Percentiles rank a stretch among this genome's conserved stretches.
phyloP scores from a whole-genome alignment of 2,888 invertebrate species.

The Xanthia icteritia region DNA sequence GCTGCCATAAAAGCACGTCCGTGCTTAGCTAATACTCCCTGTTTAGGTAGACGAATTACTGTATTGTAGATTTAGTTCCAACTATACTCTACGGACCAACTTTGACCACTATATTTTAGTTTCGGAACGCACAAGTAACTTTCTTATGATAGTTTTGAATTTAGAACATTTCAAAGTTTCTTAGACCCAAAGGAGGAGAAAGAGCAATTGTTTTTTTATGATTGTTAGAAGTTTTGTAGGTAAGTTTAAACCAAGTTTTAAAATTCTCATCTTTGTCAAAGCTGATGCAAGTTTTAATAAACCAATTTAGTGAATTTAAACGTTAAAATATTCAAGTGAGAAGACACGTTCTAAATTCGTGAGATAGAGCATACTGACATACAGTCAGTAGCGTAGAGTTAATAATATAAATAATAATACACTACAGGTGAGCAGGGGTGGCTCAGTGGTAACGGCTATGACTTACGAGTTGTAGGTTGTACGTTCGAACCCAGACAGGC shows the following conservation, averaged over 20 bases:
- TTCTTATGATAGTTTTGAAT: conserved; percentile 6
- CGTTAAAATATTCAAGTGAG: conserved; percentile 18
- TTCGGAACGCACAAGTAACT: conserved; percentile 4
- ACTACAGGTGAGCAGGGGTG: no score
- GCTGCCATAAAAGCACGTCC: no score
- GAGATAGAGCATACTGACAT: conserved; percentile 11
- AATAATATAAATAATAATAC: neutral
- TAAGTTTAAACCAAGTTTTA: neutral
- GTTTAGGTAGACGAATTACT: neutral
- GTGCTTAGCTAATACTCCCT: no score
- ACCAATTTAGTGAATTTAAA: conserved; percentile 21
- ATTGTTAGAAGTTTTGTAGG: neutral
- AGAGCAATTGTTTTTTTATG: neutral
- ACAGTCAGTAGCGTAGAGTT: conserved; percentile 4
- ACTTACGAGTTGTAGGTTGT: no score
- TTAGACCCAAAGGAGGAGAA: neutral
- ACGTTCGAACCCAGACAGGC: no score
- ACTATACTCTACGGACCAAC: neutral
- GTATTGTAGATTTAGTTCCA: neutral
- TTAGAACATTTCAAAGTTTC: conserved; percentile 5
- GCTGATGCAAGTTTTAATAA: conserved; percentile 7
- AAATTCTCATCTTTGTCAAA: neutral
- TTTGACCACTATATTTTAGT: conserved; percentile 5
- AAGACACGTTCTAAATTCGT: conserved; percentile 5
- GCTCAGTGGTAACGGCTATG: no score